Evolutionary conservation across 2,113 vertebrate genomes (phyloP), one percentile per base, ranked within the genome.

Genomic region (Cephalopterus ornatus): DNA sequence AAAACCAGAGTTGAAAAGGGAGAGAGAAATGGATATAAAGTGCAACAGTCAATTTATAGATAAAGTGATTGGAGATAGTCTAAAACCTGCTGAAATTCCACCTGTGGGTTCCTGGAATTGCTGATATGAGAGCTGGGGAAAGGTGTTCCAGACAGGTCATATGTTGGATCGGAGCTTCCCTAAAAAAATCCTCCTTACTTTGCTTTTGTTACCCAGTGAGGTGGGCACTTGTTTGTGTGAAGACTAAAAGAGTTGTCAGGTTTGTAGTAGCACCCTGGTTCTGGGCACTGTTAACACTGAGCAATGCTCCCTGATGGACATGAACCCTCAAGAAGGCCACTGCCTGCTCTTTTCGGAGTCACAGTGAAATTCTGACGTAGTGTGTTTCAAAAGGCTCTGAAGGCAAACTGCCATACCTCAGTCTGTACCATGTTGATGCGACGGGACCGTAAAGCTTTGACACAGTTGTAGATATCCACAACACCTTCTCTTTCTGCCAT

Each of bases 341-440:
- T 33, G 55, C 14, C 5, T 70, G 59, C 39, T 67, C 42, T 77
- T 47, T 24, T 63, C 46, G 82, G 88, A 87, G 23, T 33, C 53
- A 47, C 17, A n/a, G 46, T 37, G 67, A 95, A 88, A 61, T 53
- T 41, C 72, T 75, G 63, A 59, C 30, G 74, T 66, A 47, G 39
- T 18, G 33, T 0, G 0, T 72, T 73, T 42, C 89, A 61, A 23
- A 93, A 86, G 78, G 23, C 49, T 89, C 22, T 20, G 24, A 58
- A 71, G 46, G 58, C 28, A 27, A 93, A 96, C 76, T 53, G 39
- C 16, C 47, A 32, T 98, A 99, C 99, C 99, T 99, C 99, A 92
- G 99, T 99, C 98, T 99, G 99, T 95, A 99, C 99, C 99, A 99
- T 99, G 97, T 99, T 99, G 98, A 99, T 99, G 91, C 99, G 99